Conservation (phyloP, 2,888 invertebrate genomes). For the Autographa pulchrina region DNA sequence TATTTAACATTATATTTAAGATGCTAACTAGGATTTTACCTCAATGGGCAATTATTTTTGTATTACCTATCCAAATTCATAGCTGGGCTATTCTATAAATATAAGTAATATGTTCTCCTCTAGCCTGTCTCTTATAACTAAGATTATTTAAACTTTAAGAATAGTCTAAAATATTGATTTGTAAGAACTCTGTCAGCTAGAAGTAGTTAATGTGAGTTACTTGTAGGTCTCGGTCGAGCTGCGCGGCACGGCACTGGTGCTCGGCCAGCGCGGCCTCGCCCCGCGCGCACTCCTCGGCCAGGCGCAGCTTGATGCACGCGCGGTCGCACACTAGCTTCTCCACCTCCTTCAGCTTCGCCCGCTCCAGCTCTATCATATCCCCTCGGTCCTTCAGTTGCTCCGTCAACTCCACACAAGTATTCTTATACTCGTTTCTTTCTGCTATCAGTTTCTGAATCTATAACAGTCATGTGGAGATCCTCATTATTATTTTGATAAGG, state of each 20-base stretch:
- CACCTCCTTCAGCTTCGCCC: conserved; percentile 55
- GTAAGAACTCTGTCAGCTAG: no score
- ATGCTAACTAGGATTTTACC: neutral
- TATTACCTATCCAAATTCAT: no score
- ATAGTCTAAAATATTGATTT: no score
- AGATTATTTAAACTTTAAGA: neutral
- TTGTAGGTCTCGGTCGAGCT: conserved; percentile 77
- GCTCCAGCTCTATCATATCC: conserved; percentile 64
- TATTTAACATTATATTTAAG: no score
- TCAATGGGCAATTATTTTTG: neutral
- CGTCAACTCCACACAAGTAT: conserved; percentile 59
- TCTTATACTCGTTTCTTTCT: conserved; percentile 73
- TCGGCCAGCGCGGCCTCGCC: conserved; percentile 70
- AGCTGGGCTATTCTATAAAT: no score
- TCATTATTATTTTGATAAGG: neutral
- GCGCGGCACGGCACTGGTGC: conserved; percentile 70
- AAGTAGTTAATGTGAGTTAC: conserved; percentile 53
- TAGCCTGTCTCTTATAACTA: no score
- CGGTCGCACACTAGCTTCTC: conserved; percentile 72
- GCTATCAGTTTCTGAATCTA: conserved; percentile 73
- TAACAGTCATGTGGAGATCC: conserved; percentile 27
- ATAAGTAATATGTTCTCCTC: no score
- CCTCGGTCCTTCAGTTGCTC: conserved; percentile 62
- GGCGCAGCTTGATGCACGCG: conserved; percentile 66
- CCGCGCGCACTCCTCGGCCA: conserved; percentile 69